Base-by-base conservation (phyloP, 2,888 invertebrate genomes). In the Machimus atricapillus region DNA sequence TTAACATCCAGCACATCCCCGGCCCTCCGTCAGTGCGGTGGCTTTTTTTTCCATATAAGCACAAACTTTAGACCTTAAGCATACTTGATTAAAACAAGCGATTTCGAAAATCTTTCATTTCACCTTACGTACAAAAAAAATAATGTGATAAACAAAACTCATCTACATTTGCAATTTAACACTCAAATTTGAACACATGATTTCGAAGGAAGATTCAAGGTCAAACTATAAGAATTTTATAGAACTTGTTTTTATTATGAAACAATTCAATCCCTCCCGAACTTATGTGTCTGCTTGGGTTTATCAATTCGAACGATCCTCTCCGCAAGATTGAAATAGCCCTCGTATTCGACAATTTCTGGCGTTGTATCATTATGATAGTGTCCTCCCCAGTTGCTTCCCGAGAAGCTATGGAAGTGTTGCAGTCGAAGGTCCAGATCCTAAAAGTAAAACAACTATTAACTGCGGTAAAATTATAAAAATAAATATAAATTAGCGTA, bases 281-380 rank as follows among this genome's bases (percentile, higher is more conserved):
- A 92, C 88, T 93, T 91, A 90, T 96, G 95, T 14, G 95, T 94
- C 66, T 93, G 92, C 7, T 91, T 86, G 0, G 98, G 97, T 89
- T 94, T 94, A 93, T 98, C 97, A 76, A 97, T 93, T 87, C 97
- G 94, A 88, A 96, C 93, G 87, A 97, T 94, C 91, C 93, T 94
- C 91, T 94, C 94, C 2, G 96, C 98, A 73, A 96, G 93, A 90
- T 95, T 95, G 92, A 99, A 97, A 93, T 97, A 99, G 0, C 97
- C 99, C 90, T 97, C 94, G 93, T 99, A 98, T 52, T 97, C 96
- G 12, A 95, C 98, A n/a, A 92, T 94, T 9, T 95, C 96, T 0
- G 99, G 98, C 43, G 98, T 97, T 9, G 96, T 96, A 93, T 99
- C 99, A 91, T 96, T 96, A 93, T 99, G 99, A 93, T 99, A 99